Base-by-base conservation (phyloP, 2,888 invertebrate genomes). In the Polydesmus complanatus region DNA sequence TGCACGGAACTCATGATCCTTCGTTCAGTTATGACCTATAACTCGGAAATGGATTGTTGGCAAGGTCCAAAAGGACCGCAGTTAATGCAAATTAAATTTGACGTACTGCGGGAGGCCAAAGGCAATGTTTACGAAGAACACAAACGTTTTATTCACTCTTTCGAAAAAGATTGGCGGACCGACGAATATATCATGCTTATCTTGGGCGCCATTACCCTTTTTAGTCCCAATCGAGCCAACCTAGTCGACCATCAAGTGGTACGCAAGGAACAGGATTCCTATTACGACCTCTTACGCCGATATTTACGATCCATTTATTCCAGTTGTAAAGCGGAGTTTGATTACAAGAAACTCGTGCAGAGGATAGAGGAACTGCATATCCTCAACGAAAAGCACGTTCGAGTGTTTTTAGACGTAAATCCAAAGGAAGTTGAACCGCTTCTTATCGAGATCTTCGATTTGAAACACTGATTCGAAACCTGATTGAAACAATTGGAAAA, bases 1-100 rank as follows among this genome's bases (percentile, higher is more conserved):
- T 93, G 93, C 70, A 93, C 92, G 55, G 96, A 97, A 76, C 88
- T 97, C 84, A 86, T 97, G 84, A 86, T 97, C 62, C 80, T 97
- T 58, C 80, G 94, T 18, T 93, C 95, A 66, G 90, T 90, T 0
- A 86, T 90, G 79, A 88, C 88, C 54, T 97, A 93, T 71, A 92
- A 95, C 71, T 83, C 84, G 0, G 88, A 88, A 67, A 83, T 85
- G 67, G 86, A 91, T 69, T 85, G 86, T 56, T 97, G 96, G 96
- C 86, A 86, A 78, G 90, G 89, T 3, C 64, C 64, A 1, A 55
- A 63, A 49, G 61, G 61, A 22, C 61, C 61, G 70, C 70, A 60
- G 22, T 25, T 55, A n/a, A 74, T 73, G 66, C 84, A 84, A 68
- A 86, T 96, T 61, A 86, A 89, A 66, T 84, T 90, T 1, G 92